A percentile compares a stretch with the other conserved stretches of the same genome.
Evolutionary conservation across 2,888 invertebrate species (phyloP).

Genomic region (Tenthredo mesomela): DNA sequence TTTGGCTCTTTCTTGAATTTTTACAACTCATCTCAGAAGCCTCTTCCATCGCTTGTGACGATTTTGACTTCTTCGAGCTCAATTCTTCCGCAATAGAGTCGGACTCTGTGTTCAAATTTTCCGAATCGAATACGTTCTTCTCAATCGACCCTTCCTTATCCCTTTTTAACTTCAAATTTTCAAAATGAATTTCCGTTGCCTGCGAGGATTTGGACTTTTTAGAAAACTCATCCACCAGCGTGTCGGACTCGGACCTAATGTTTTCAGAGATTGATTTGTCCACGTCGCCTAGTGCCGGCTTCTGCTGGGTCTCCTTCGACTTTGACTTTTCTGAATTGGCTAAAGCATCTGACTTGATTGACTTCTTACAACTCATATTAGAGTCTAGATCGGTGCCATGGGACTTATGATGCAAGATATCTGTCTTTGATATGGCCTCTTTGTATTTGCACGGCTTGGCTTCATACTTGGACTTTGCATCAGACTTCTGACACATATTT

Average conservation of each 20-base stretch:
- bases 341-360: slow-evolving; percentile 56
- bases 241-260: slow-evolving; percentile 72
- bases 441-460: slow-evolving; percentile 73
- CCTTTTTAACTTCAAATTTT: slow-evolving; percentile 51
- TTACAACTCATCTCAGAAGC: slow-evolving; percentile 56
- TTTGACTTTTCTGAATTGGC: slow-evolving; percentile 58
- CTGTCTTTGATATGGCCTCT: slow-evolving; percentile 73
- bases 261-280: slow-evolving; percentile 61
- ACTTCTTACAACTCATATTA: slow-evolving; percentile 62
- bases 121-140: slow-evolving; percentile 21
- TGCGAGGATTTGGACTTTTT: slow-evolving; percentile 67
- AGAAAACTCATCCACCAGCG: slow-evolving; percentile 72
- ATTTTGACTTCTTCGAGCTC: slow-evolving; percentile 62
- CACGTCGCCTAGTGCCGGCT: slow-evolving; percentile 37
- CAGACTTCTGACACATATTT: slow-evolving; percentile 51
- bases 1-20: slow-evolving; percentile 64
- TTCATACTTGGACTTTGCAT: slow-evolving; percentile 68
- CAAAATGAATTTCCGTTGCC: slow-evolving; percentile 55
- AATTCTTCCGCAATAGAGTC: slow-evolving; percentile 60
- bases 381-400: slow-evolving; percentile 66
- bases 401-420: slow-evolving; percentile 65
- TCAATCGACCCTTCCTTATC: slow-evolving; percentile 43
- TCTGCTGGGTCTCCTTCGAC: slow-evolving; percentile 33
- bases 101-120: slow-evolving; percentile 47
- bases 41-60: slow-evolving; percentile 64